Evolutionary conservation across 2,797 vertebrate species (phyloP), one percentile per base, ranked within the genome.

Genomic region (Triplophysa bombifrons): DNA sequence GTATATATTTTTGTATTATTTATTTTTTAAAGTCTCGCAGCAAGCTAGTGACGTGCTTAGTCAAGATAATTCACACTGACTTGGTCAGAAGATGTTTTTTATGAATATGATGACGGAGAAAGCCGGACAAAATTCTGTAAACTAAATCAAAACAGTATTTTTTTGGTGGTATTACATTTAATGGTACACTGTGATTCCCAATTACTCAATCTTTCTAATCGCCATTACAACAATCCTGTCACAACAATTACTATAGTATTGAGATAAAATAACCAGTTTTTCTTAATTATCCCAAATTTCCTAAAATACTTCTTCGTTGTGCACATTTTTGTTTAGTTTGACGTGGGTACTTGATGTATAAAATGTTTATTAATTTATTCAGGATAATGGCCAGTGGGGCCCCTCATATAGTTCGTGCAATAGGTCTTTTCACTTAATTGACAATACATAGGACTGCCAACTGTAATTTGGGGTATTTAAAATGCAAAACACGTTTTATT

Each of bases 61-160:
- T 56, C 53, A 90, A 86, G 83, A 89, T 92, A 88, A 92, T 90
- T 88, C 82, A 86, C 84, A 85, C 87, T 87, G 90, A 90, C 89
- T 87, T 83, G 82, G 81, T 86, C 85, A 81, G 85, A 89, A 88
- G 81, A 84, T 70, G 80, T 78, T 87, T 76, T 48, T 85, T 85
- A 84, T 84, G 88, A 86, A 83, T 86, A 87, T 63, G 80, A 85
- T 81, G 86, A 88, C 70, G 82, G 83, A 84, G 83, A 87, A 86
- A 88, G 89, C 85, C 82, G 80, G 74, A 87, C 86, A 82, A 85
- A 75, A 87, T 89, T 80, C 72, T 78, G 66, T 50, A 82, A 84
- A 85, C 85, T 83, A 78, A 81, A 84, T 84, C 50, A 82, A 69
- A 66, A 68, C 71, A 74, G 58, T 16, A 41, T 69, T 81, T 81